Evolutionary conservation across 2,113 vertebrate species (phyloP).

Genomic region (Phaethornis superciliosus): DNA sequence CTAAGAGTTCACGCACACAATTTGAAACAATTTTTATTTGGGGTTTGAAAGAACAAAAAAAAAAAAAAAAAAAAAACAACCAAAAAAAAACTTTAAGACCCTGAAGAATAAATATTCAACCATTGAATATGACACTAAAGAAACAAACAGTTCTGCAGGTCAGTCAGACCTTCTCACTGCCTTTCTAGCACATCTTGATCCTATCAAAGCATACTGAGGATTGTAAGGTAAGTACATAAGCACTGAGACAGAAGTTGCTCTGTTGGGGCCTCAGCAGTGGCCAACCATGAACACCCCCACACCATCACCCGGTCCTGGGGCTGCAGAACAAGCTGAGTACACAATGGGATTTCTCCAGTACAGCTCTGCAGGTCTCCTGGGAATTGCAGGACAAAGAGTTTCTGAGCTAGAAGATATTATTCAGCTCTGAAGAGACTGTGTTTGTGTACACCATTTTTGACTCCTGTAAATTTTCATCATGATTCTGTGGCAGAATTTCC

Average conservation of each 20-base stretch:
- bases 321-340: background rate
- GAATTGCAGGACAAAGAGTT: background rate
- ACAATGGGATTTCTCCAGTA: background rate
- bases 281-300: too few relatives aligned
- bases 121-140: background rate
- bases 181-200: background rate
- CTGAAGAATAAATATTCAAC: background rate
- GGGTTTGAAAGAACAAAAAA: background rate
- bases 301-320: background rate
- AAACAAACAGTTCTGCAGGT: background rate
- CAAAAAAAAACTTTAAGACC: background rate
- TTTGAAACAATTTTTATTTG: background rate
- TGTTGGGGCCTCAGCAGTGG: background rate
- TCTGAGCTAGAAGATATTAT: background rate
- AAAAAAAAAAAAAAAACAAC: too few relatives aligned
- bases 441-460: background rate
- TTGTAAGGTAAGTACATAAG: too few relatives aligned
- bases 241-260: background rate
- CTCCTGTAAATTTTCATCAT: background rate
- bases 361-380: too few relatives aligned
- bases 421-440: background rate
- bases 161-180: background rate
- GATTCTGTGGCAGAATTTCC: background rate
- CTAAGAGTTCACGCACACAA: background rate
- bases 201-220: rapidly evolving